Percentiles rank a stretch among this genome's conserved stretches.
Conservation (phyloP, 2,888 invertebrate species). For the Sinotaia quadrata region DNA sequence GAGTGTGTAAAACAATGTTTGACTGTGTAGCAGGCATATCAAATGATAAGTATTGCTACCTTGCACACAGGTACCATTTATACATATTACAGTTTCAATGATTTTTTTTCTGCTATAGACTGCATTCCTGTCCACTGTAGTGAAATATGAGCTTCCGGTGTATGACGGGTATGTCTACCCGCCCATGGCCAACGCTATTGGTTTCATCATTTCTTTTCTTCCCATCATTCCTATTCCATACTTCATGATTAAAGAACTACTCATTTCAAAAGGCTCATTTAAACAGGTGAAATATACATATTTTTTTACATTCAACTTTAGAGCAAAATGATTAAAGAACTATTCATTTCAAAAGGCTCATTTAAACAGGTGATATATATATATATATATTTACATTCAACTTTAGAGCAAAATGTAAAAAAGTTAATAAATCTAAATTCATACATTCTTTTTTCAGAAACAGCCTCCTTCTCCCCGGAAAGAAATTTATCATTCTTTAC, state of each 20-base stretch:
- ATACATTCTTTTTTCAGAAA: neutral
- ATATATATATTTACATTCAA: neutral
- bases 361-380: conserved; percentile 50
- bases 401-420: conserved; percentile 33
- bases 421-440: neutral
- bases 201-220: conserved; percentile 59
- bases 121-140: conserved; percentile 60
- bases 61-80: neutral
- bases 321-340: conserved; percentile 43
- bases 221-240: conserved; percentile 59
- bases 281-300: conserved; percentile 49
- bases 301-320: neutral
- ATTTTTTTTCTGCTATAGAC: conserved; percentile 41
- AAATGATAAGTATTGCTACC: neutral
- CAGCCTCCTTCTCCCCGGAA: neutral
- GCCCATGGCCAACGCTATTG: conserved; percentile 60
- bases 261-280: conserved; percentile 46
- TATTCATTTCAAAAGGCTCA: conserved; percentile 46
- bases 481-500: neutral
- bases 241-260: conserved; percentile 49
- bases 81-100: too few species aligned
- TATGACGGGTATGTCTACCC: conserved; percentile 69
- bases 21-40: neutral
- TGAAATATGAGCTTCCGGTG: conserved; percentile 57
- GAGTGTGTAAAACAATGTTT: too few species aligned